A percentile compares a stretch with the other conserved stretches of the same genome.
These are phyloP conservation scores for Neuroterus valhalla DNA, from an alignment of 1,140 invertebrate species.

Conservation along the genomic window DNA sequence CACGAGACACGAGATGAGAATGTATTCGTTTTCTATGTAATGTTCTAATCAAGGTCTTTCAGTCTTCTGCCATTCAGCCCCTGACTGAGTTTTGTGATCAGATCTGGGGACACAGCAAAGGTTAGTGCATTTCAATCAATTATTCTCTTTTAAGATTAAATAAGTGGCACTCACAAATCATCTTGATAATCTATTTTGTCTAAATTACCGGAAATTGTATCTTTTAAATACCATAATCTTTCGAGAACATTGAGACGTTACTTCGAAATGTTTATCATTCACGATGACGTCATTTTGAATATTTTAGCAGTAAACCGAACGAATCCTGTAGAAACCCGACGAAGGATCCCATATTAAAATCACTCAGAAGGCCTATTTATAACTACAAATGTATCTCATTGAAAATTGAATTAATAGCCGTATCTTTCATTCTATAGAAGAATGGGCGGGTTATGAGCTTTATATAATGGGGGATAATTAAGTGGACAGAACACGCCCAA, in stretches of 20 bases:
- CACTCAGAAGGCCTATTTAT: conserved; percentile 21
- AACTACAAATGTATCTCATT: conserved; percentile 17
- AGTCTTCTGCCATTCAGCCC: no score
- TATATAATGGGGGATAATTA: conserved; percentile 28
- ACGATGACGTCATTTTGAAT: neutral
- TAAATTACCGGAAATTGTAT: no score
- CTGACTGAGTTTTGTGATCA: no score
- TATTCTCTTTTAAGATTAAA: no score
- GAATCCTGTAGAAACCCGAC: conserved; percentile 1
- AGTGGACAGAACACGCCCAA: conserved; percentile 24
- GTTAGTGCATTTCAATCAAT: no score
- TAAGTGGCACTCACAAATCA: no score
- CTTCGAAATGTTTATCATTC: conserved; percentile 18
- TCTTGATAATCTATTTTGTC: no score
- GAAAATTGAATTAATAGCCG: conserved; percentile 30
- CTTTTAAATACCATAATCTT: neutral
- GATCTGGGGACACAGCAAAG: no score
- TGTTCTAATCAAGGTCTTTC: no score
- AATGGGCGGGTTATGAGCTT: conserved; percentile 7
- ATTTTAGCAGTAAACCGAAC: conserved; percentile 10
- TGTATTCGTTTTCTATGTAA: no score
- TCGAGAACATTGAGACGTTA: neutral
- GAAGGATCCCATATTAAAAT: conserved; percentile 10
- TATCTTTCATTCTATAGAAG: conserved; percentile 11
- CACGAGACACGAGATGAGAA: no score